Conservation (phyloP, 2,797 vertebrate species). For the Ctenopoma kingsleyae region DNA sequence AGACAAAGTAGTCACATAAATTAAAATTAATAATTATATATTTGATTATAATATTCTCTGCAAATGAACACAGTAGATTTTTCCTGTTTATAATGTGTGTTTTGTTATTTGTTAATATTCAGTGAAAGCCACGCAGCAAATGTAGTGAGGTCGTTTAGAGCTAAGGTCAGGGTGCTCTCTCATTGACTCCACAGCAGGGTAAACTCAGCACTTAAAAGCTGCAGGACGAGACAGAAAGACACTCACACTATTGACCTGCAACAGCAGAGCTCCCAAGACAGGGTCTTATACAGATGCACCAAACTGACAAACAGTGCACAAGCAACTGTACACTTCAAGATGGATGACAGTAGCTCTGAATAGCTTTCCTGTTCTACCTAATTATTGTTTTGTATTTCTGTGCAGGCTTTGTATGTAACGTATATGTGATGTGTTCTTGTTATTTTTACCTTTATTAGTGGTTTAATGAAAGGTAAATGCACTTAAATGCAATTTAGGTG, state of each 20-base stretch:
- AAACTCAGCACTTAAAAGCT: conserved; percentile 72
- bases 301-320: conserved; percentile 2
- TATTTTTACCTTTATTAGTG: conserved; percentile 15
- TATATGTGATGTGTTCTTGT: neutral
- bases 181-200: conserved; percentile 73
- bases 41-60: neutral
- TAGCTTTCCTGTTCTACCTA: conserved; percentile 34
- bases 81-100: neutral
- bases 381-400: conserved; percentile 40
- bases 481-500: conserved; percentile 55
- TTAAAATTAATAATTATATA: too few species aligned
- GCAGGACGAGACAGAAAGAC: conserved; percentile 72
- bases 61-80: neutral
- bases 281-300: conserved; percentile 41
- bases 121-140: conserved; percentile 34
- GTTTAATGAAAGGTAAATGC: conserved; percentile 40
- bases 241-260: conserved; percentile 79
- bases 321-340: neutral
- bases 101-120: neutral
- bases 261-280: conserved; percentile 68
- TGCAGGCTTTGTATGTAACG: conserved; percentile 13
- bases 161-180: conserved; percentile 65
- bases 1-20: conserved; percentile 48
- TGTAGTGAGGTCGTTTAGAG: conserved; percentile 60
- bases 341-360: neutral